Evolutionary conservation across 2,888 invertebrate species (phyloP).

Genomic region (Napeogenes sylphis): DNA sequence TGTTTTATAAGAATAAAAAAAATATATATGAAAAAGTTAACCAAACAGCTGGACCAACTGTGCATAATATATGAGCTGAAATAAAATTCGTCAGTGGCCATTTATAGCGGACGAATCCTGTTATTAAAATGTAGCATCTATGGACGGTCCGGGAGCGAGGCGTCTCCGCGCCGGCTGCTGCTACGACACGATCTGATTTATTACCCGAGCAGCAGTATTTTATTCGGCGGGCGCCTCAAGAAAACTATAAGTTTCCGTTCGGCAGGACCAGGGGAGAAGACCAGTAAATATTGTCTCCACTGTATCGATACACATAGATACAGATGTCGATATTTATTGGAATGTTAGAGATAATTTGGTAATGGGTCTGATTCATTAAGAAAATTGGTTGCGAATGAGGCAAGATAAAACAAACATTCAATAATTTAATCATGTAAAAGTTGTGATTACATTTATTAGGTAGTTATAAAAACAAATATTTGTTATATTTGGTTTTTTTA

Average conservation of each 20-base stretch:
- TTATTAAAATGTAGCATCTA: conserved; percentile 73
- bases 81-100: conserved; percentile 74
- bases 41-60: conserved; percentile 51
- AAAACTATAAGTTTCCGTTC: conserved; percentile 78
- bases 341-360: conserved; percentile 70
- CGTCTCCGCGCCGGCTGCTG: conserved; percentile 67
- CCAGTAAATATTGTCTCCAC: conserved; percentile 76
- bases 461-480: no score
- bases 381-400: conserved; percentile 24
- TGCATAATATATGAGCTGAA: conserved; percentile 64
- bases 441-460: no score
- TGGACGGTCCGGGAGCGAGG: conserved; percentile 38
- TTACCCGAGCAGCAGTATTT: conserved; percentile 73
- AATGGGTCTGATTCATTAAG: conserved; percentile 69
- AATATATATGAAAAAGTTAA: conserved; percentile 48
- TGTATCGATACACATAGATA: conserved; percentile 38
- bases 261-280: conserved; percentile 72
- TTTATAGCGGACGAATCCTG: conserved; percentile 61
- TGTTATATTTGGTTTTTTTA: no score
- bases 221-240: conserved; percentile 77
- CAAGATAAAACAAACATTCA: not conserved
- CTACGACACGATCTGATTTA: conserved; percentile 73
- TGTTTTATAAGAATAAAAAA: not conserved
- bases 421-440: no score
- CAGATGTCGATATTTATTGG: conserved; percentile 69